Evolutionary conservation across 1,140 invertebrate species (phyloP).

Genomic region (Andricus grossulariae): DNA sequence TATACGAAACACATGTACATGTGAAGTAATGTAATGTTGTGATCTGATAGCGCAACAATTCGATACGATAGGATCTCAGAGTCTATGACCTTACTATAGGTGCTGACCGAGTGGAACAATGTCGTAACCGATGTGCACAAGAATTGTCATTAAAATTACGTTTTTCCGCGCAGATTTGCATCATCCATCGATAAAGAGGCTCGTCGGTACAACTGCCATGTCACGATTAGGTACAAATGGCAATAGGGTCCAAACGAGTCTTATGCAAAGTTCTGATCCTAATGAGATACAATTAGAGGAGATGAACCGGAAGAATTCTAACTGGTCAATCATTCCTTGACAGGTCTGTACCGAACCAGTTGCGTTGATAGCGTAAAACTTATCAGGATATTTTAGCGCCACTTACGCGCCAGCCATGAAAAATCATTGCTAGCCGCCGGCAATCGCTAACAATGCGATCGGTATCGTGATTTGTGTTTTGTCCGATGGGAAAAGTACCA

Average conservation of each 20-base stretch:
- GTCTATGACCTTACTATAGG: slow-evolving; percentile 21
- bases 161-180: slow-evolving; percentile 21
- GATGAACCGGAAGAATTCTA: slow-evolving; percentile 20
- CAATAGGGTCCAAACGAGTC: not conserved
- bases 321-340: not conserved
- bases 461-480: slow-evolving; percentile 44
- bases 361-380: not conserved
- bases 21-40: slow-evolving; percentile 35
- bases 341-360: not conserved
- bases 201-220: slow-evolving; percentile 14
- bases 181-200: slow-evolving; percentile 20
- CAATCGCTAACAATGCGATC: slow-evolving; percentile 40
- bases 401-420: slow-evolving; percentile 26
- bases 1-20: slow-evolving; percentile 12
- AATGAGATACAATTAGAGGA: slow-evolving; percentile 64
- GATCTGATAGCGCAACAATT: slow-evolving; percentile 37
- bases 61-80: slow-evolving; percentile 31
- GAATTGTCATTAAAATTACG: slow-evolving; percentile 21
- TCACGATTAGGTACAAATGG: slow-evolving; percentile 11
- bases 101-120: slow-evolving; percentile 22
- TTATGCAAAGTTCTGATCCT: slow-evolving; percentile 56
- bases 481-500: slow-evolving; percentile 35
- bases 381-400: not conserved
- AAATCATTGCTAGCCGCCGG: slow-evolving; percentile 30
- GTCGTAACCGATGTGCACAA: slow-evolving; percentile 9